Evolutionary conservation across 2,888 invertebrate genomes (phyloP), one percentile per base, ranked within the genome.

Genomic region (Apoda limacodes): DNA sequence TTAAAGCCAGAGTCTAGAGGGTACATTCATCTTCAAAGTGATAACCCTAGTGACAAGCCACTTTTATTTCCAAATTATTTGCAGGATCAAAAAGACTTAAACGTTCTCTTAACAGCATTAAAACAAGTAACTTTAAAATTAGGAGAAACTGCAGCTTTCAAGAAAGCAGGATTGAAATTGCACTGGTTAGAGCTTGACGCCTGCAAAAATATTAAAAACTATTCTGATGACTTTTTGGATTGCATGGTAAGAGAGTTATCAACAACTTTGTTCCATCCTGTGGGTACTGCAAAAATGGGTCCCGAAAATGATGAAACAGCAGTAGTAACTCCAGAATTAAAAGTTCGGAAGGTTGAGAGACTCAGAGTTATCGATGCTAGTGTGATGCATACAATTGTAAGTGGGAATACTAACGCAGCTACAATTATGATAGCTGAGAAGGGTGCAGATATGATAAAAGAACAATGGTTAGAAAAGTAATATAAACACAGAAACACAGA

Each of bases 1-100:
- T 59, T 91, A 55, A 68, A 87, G 31, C 92, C 92, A 0, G 82
- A 78, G 39, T 90, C 90, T 32, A 75, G 75, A 32, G 92, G 92
- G 0, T 74, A 67, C 39, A 62, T 93, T n/a, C 46, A 83, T 33
- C 64, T 97, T 3, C 83, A 80, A 35, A 88, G 35, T 17, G 31
- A 30, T 25, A 60, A 86, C 50, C 84, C 85, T 1, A 45, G 56
- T 11, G 81, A 83, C n/a, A 62, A 74, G 15, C 11, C 63, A 68
- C 25, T 64, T 13, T 26, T 35, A 26, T 25, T 84, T 40, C 76
- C 88, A 1, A 87, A 88, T 45, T 90, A 88, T 55, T 75, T 89
- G 19, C 55, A 74, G 1, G 68, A 85, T 2, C 57, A 67, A 4
- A 64, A 82, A 26, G 89, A 89, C 46, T 43, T 83, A 7, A 45